Evolutionary conservation across 2,797 vertebrate species (phyloP).

Genomic region (Intellagama lesueurii): DNA sequence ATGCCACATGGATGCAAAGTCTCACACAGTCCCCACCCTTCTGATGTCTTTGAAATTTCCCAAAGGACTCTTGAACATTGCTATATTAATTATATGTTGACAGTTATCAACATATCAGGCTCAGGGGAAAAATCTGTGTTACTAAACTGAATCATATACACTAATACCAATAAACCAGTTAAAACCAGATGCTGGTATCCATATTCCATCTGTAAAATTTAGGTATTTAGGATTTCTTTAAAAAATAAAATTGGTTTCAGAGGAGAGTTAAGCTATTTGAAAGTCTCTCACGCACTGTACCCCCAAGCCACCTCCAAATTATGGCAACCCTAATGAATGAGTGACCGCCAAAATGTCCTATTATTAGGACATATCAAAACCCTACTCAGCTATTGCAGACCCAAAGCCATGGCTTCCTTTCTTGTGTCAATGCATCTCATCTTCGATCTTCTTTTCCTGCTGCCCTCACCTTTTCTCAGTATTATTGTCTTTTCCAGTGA

Average conservation of each 20-base stretch:
- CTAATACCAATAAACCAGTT: not conserved
- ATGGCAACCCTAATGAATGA: too few species aligned
- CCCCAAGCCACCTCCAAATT: too few species aligned
- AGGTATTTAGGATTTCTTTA: not conserved
- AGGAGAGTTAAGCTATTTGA: not conserved
- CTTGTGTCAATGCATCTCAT: too few species aligned
- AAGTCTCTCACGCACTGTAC: not conserved
- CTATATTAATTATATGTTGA: not conserved
- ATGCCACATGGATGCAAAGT: not conserved
- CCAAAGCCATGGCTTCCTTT: too few species aligned
- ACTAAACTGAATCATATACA: not conserved
- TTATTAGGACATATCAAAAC: too few species aligned
- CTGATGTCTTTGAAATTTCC: not conserved
- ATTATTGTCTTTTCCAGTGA: too few species aligned
- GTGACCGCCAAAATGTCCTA: too few species aligned
- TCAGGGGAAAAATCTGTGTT: not conserved
- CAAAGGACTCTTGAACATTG: slow-evolving; percentile 8
- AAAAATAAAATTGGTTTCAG: not conserved
- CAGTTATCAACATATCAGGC: not conserved
- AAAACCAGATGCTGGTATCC: slow-evolving; percentile 1
- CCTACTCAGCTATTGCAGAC: too few species aligned
- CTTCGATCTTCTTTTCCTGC: too few species aligned
- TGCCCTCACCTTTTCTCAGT: too few species aligned
- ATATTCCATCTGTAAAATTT: not conserved
- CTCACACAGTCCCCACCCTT: slow-evolving; percentile 11